These are phyloP conservation scores for Pogonomyrmex barbatus DNA, from an alignment of 1,140 invertebrate species.

Conservation along the genomic window DNA sequence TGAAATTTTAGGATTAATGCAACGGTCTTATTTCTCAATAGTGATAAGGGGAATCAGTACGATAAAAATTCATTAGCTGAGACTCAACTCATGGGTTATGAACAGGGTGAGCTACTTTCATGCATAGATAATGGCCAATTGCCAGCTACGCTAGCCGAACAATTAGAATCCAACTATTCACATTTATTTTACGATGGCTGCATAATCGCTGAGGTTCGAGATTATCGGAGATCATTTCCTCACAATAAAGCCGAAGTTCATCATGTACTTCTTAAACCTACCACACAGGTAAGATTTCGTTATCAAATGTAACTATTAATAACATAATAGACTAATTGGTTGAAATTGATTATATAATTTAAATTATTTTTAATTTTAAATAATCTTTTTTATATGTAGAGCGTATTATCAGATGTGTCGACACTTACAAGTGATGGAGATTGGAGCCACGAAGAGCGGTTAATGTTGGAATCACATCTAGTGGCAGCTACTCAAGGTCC, in stretches of 20 bases:
- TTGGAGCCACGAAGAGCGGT: conserved; percentile 92
- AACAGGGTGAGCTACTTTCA: conserved; percentile 91
- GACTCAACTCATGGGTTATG: conserved; percentile 91
- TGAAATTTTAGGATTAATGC: conserved; percentile 24
- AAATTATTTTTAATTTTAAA: conserved; percentile 17
- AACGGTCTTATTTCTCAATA: conserved; percentile 70
- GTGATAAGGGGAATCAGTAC: conserved; percentile 83
- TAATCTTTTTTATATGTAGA: conserved; percentile 84
- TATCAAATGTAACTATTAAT: not conserved
- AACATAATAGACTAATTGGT: not conserved
- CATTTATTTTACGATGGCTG: conserved; percentile 96
- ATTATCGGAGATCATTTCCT: conserved; percentile 93
- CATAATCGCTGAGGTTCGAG: conserved; percentile 95
- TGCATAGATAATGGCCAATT: conserved; percentile 95
- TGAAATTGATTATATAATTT: not conserved
- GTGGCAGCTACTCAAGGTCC: conserved; percentile 93
- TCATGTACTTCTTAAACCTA: conserved; percentile 95
- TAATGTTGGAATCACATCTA: conserved; percentile 93
- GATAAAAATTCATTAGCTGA: conserved; percentile 89
- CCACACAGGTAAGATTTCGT: conserved; percentile 90
- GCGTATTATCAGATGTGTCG: conserved; percentile 91
- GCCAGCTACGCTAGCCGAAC: conserved; percentile 93
- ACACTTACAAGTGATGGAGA: conserved; percentile 89
- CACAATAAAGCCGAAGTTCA: conserved; percentile 89
- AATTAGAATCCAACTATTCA: conserved; percentile 92